Conservation (phyloP, 2,113 vertebrate genomes). For the Cettia cetti region DNA sequence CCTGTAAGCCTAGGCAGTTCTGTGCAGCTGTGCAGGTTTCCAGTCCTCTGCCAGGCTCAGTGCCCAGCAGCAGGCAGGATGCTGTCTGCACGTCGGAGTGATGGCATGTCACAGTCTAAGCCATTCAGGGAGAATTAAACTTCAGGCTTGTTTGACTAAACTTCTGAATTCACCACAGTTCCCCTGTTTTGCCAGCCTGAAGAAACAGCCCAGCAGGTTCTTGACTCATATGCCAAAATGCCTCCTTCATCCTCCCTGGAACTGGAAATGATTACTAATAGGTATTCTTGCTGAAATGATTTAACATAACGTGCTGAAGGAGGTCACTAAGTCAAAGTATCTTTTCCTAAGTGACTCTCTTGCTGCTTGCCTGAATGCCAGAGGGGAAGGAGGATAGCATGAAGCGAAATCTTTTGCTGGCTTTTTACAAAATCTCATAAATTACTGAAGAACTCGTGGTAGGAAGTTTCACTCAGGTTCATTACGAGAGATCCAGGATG, state of each 20-base stretch:
- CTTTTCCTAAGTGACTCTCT: constrained; percentile 21
- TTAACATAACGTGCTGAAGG: constrained; percentile 32
- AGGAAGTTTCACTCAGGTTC: neutral
- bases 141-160: constrained; percentile 17
- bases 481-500: neutral
- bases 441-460: neutral
- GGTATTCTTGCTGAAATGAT: constrained; percentile 34
- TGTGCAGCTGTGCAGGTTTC: neutral
- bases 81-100: neutral
- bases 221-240: constrained; percentile 23
- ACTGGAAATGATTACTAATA: constrained; percentile 17
- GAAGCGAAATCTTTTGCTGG: neutral
- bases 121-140: neutral
- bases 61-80: neutral
- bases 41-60: neutral
- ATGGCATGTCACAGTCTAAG: neutral
- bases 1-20: neutral
- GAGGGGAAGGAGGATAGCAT: constrained; percentile 2
- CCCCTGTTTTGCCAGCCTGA: constrained; percentile 9
- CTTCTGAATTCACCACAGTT: neutral
- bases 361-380: neutral
- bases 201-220: constrained; percentile 28
- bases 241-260: neutral
- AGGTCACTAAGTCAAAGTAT: constrained; percentile 50
- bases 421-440: constrained; percentile 7